Conservation (phyloP, 2,113 vertebrate species). For the Amphilophus citrinellus region DNA sequence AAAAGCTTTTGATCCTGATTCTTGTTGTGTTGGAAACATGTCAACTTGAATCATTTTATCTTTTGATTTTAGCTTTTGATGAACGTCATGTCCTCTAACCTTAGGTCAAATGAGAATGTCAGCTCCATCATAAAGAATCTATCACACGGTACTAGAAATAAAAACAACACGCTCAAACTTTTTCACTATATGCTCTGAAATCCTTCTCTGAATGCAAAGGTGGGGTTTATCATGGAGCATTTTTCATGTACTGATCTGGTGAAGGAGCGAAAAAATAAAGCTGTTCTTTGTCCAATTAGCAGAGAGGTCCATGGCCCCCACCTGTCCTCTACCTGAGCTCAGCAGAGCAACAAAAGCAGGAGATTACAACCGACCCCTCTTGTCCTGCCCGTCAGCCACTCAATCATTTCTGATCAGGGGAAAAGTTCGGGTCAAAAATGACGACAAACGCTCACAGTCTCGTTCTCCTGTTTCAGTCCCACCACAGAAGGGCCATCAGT, state of each 20-base stretch:
- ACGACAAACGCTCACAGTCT: background rate
- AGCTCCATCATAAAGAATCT: background rate
- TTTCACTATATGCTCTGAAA: background rate
- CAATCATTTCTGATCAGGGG: conserved; percentile 24
- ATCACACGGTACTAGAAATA: background rate
- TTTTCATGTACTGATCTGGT: background rate
- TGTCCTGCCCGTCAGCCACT: background rate
- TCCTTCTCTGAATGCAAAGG: background rate
- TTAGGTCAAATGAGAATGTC: conserved; percentile 6
- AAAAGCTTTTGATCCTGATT: background rate
- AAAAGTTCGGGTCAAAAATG: conserved; percentile 25
- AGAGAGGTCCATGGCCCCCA: background rate
- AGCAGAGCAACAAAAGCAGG: conserved; percentile 6
- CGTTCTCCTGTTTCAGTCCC: background rate
- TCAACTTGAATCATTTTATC: conserved; percentile 7
- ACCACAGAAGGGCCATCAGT: background rate
- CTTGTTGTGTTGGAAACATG: background rate
- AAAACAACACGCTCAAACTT: background rate
- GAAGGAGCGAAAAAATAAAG: background rate
- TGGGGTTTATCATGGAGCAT: background rate
- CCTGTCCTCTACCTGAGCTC: background rate
- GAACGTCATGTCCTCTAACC: conserved; percentile 2
- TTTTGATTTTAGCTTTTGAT: background rate
- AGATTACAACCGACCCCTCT: conserved; percentile 15
- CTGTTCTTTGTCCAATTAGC: background rate